Conservation (phyloP, 2,797 vertebrate genomes). For the Emys orbicularis region DNA sequence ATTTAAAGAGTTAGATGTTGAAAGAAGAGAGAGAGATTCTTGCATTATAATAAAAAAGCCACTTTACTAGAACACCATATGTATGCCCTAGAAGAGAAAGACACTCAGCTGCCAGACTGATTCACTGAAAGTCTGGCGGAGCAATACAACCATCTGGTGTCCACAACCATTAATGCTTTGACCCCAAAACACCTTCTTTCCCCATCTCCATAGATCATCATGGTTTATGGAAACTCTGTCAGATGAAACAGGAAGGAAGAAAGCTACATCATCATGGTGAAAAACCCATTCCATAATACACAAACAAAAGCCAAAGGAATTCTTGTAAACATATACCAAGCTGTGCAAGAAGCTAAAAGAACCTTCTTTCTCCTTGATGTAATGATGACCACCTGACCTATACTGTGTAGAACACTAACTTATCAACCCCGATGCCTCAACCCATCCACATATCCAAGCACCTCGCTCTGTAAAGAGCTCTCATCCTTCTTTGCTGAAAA, state of each 20-base stretch:
- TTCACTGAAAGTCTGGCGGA: conserved; percentile 6
- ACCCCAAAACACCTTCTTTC: not conserved
- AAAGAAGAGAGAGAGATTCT: not conserved
- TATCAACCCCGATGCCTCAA: not conserved
- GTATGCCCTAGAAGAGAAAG: not conserved
- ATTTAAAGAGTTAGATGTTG: not conserved
- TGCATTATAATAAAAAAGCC: not conserved
- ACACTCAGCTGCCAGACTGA: not conserved
- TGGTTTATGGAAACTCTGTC: not conserved
- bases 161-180: not conserved
- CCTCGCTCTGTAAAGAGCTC: conserved; percentile 31
- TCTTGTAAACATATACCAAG: not conserved
- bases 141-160: conserved; percentile 15
- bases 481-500: conserved; percentile 30
- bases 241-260: not conserved
- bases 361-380: not conserved
- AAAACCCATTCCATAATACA: not conserved
- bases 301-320: not conserved
- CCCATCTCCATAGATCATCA: not conserved
- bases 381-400: not conserved
- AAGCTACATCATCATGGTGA: accelerated
- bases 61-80: not conserved
- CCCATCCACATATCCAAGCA: conserved; percentile 28
- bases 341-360: not conserved
- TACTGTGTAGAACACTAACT: not conserved